Evolutionary conservation across 2,888 invertebrate species (phyloP).

Genomic region (Campopleginae sp.): DNA sequence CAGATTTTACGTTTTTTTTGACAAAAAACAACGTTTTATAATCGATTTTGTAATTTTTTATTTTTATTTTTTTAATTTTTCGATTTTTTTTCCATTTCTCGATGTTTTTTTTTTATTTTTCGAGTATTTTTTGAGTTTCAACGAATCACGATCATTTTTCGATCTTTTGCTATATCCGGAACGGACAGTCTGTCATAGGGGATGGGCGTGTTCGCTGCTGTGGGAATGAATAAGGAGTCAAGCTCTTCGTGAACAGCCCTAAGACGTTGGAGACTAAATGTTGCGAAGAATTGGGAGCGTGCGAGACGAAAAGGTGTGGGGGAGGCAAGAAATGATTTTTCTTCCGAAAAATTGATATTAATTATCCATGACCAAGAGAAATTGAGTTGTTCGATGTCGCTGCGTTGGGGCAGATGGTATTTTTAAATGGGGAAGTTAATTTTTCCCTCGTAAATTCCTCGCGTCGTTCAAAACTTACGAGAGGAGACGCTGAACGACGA

Average conservation of each 20-base stretch:
- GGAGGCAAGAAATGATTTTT: slow-evolving; percentile 9
- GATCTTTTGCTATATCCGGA: background rate
- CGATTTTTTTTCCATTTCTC: background rate
- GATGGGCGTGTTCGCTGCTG: slow-evolving; percentile 19
- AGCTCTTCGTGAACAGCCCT: slow-evolving; percentile 25
- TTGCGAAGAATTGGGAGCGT: slow-evolving; percentile 59
- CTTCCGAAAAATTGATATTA: slow-evolving; percentile 77
- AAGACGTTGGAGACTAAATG: slow-evolving; percentile 54
- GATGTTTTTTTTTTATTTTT: background rate
- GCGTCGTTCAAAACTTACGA: slow-evolving; percentile 50
- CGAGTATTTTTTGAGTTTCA: background rate
- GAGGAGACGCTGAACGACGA: slow-evolving; percentile 38
- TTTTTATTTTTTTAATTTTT: background rate
- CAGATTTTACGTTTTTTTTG: too few species aligned
- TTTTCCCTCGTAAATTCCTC: slow-evolving; percentile 50
- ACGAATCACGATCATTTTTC: background rate
- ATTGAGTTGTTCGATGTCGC: slow-evolving; percentile 75
- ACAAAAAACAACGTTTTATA: too few species aligned
- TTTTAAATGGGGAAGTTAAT: slow-evolving; percentile 52
- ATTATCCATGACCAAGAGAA: slow-evolving; percentile 79
- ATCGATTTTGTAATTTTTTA: background rate
- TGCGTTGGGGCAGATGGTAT: slow-evolving; percentile 39
- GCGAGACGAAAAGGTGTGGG: background rate
- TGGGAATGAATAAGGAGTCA: slow-evolving; percentile 29
- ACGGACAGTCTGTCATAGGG: background rate